These are phyloP conservation scores for Argyrosomus japonicus DNA, from an alignment of 2,113 vertebrate genomes.

Conservation along the genomic window DNA sequence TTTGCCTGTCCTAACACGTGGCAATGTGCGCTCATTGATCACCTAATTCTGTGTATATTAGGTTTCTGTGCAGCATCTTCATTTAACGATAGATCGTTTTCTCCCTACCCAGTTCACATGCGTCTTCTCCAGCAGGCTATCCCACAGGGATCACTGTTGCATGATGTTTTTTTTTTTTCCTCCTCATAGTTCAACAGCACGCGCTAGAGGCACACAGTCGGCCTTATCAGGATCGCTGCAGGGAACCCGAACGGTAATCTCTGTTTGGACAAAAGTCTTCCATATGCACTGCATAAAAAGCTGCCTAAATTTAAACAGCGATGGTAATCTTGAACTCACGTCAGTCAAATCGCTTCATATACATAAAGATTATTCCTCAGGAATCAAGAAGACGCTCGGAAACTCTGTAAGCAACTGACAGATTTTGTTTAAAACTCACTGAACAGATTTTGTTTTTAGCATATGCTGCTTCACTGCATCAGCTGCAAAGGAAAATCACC, in stretches of 20 bases:
- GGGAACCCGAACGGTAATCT: constrained; percentile 42
- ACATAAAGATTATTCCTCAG: background rate
- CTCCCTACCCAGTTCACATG: constrained; percentile 17
- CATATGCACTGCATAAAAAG: constrained; percentile 18
- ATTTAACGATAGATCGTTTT: constrained; percentile 50
- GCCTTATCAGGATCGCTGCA: constrained; percentile 50
- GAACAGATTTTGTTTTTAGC: background rate
- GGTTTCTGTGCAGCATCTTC: constrained; percentile 46
- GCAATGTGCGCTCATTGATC: constrained; percentile 58
- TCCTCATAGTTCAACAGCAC: constrained; percentile 30
- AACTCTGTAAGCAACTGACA: constrained; percentile 5
- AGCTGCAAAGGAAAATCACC: background rate
- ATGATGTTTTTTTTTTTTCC: background rate
- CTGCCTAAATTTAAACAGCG: background rate
- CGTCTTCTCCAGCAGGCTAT: constrained; percentile 31
- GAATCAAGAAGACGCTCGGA: background rate
- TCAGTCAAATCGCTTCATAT: constrained; percentile 5
- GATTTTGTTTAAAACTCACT: background rate
- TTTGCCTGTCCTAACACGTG: constrained; percentile 34
- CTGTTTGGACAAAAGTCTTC: constrained; percentile 45
- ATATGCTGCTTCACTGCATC: background rate
- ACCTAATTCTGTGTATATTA: constrained; percentile 47
- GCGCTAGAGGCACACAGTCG: constrained; percentile 47
- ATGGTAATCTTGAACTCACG: constrained; percentile 26
- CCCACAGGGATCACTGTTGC: constrained; percentile 50